Conservation (phyloP, 2,888 invertebrate species). For the Cynaeus angustus region DNA sequence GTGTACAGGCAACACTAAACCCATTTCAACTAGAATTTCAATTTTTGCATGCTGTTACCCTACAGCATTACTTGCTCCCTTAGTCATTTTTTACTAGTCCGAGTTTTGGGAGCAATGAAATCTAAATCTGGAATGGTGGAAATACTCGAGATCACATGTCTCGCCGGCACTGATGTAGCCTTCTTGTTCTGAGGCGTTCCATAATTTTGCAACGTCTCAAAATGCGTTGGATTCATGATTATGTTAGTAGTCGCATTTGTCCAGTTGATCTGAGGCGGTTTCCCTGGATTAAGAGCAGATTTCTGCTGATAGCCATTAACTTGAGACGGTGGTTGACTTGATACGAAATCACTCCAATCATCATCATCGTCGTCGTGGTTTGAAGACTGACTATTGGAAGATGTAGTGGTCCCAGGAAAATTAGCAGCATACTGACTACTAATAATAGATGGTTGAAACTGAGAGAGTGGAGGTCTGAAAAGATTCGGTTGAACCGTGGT, state of each 20-base stretch:
- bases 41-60: conserved; percentile 28
- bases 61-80: conserved; percentile 70
- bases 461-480: conserved; percentile 40
- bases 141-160: conserved; percentile 68
- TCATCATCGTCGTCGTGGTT: conserved; percentile 68
- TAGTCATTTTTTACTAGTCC: conserved; percentile 70
- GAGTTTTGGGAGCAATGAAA: conserved; percentile 72
- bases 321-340: conserved; percentile 68
- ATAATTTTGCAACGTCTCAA: conserved; percentile 56
- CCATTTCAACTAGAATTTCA: conserved; percentile 20
- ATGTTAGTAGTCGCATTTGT: conserved; percentile 61
- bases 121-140: conserved; percentile 75
- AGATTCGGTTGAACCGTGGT: conserved; percentile 45
- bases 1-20: conserved; percentile 17
- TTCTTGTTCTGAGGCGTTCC: conserved; percentile 30
- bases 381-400: conserved; percentile 4
- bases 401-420: conserved; percentile 2
- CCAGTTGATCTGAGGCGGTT: conserved; percentile 20
- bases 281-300: conserved; percentile 14
- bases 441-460: conserved; percentile 64
- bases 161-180: conserved; percentile 35
- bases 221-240: conserved; percentile 67
- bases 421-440: conserved; percentile 63
- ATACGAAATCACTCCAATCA: conserved; percentile 76
- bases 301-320: conserved; percentile 49